phyloP scores from a whole-genome alignment of 2,888 invertebrate species.

The Fragum fragum region DNA sequence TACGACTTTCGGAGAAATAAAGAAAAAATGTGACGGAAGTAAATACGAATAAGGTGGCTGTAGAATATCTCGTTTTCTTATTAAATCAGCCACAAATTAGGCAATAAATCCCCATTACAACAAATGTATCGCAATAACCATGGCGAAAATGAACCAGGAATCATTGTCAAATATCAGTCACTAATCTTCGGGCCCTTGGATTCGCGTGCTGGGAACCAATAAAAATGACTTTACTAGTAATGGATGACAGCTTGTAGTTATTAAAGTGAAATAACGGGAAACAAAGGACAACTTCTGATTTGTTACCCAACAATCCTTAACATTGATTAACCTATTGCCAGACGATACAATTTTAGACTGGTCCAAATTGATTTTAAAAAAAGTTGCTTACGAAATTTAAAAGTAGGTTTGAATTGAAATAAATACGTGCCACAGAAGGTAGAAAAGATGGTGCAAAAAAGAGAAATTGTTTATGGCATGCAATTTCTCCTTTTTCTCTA shows the following conservation, averaged over 20 bases:
- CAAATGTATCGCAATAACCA: background rate
- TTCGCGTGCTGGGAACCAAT: constrained; percentile 10
- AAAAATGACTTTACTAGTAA: constrained; percentile 9
- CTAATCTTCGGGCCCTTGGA: constrained; percentile 3
- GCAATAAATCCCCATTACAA: background rate
- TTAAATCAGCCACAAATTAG: constrained; percentile 1
- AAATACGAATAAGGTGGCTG: no score
- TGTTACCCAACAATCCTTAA: background rate
- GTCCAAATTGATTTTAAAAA: no score
- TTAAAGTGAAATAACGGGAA: constrained; percentile 24
- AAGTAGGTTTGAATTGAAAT: no score
- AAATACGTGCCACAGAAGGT: no score
- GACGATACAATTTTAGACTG: no score
- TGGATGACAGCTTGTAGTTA: constrained; percentile 23
- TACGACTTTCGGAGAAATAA: no score
- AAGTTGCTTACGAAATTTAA: no score
- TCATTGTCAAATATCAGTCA: constrained; percentile 12
- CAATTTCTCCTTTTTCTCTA: no score
- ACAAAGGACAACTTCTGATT: constrained; percentile 25
- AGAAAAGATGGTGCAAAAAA: no score
- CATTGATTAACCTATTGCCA: no score
- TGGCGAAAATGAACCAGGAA: background rate
- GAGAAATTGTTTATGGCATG: no score
- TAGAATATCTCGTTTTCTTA: background rate
- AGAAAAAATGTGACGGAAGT: background rate